phyloP scores from a whole-genome alignment of 2,797 vertebrate species.

The Amphiprion clarkii region DNA sequence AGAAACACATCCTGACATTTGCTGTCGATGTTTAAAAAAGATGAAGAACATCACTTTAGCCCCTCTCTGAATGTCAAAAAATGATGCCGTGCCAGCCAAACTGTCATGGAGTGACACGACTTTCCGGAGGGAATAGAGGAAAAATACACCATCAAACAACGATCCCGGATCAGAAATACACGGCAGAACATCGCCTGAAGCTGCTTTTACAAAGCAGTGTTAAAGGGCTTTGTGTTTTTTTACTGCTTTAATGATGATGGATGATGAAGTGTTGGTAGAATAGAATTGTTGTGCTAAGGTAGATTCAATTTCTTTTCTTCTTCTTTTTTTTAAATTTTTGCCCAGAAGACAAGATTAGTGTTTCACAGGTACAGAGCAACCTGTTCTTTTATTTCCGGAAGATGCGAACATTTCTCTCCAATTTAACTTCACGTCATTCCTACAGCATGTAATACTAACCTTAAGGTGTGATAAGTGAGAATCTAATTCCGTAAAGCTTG shows the following conservation, averaged over 20 bases:
- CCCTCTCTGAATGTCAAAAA: constrained; percentile 42
- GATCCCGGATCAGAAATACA: constrained; percentile 12
- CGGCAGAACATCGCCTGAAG: neutral
- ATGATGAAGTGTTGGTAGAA: constrained; percentile 38
- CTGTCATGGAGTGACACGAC: constrained; percentile 1
- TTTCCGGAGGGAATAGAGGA: neutral
- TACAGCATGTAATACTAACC: neutral
- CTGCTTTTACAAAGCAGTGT: constrained; percentile 25
- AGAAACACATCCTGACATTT: constrained; percentile 2
- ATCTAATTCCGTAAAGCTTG: neutral
- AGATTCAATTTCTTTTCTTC: constrained; percentile 34
- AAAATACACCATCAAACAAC: constrained; percentile 38
- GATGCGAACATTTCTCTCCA: constrained; percentile 3
- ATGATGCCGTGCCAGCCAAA: constrained; percentile 1
- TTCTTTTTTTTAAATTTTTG: constrained; percentile 5
- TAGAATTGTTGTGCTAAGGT: constrained; percentile 16
- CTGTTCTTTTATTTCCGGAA: constrained; percentile 24
- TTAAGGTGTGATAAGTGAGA: constrained; percentile 16
- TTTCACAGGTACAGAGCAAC: constrained; percentile 5
- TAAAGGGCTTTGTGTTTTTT: neutral
- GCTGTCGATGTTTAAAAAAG: constrained; percentile 27
- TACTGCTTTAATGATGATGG: constrained; percentile 50
- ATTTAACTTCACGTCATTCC: neutral
- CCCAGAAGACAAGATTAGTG: constrained; percentile 16
- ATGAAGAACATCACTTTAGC: constrained; percentile 12